Base-by-base conservation (phyloP, 1,140 invertebrate genomes). In the Cherax destructor region DNA sequence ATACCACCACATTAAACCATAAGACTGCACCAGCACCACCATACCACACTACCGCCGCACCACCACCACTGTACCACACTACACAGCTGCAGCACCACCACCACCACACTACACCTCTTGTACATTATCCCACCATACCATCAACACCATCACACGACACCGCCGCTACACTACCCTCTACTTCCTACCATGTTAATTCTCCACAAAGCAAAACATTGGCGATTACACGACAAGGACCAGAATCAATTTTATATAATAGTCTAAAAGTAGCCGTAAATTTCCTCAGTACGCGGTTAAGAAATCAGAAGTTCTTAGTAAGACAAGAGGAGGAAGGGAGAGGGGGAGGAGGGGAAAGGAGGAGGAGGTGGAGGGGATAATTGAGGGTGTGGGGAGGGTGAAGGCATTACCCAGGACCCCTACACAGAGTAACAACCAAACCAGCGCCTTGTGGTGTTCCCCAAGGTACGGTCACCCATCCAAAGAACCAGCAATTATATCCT, bases 161-260 rank as follows among this genome's bases (percentile, higher is more conserved):
- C 65, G 13, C 65, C 61, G 49, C 83, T 30, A 47, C 41, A 49
- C 52, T 13, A 13, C 52, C 52, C 7, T 7, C 59, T 13, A 16
- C n/a, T 56, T 30, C 81, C 61, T 47, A 79, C 81, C 61, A 65
- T 16, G 11, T 50, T n/a, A 18, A 41, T 21, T 50, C 49, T 41
- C 24, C 59, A 41, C 21, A 3, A 4, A 59, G 21, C 13, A 59
- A n/a, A 50, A 49, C 47, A 41, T 11, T 56, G 59, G 13, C 4
- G 3, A 65, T 65, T 65, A 65, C 30, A 56, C 16, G n/a, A 86
- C 47, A 77, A 86, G 47, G 49, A 1, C 41, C 18, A 21, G 84
- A 86, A 56, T 77, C 49, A 56, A 77, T 86, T 76, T 77, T 24
- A 86, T 24, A 49, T 86, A 86, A 86, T 74, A 65, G 72, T 77